Base-by-base conservation (phyloP, 2,113 vertebrate species). In the Notarius quadriscutis region DNA sequence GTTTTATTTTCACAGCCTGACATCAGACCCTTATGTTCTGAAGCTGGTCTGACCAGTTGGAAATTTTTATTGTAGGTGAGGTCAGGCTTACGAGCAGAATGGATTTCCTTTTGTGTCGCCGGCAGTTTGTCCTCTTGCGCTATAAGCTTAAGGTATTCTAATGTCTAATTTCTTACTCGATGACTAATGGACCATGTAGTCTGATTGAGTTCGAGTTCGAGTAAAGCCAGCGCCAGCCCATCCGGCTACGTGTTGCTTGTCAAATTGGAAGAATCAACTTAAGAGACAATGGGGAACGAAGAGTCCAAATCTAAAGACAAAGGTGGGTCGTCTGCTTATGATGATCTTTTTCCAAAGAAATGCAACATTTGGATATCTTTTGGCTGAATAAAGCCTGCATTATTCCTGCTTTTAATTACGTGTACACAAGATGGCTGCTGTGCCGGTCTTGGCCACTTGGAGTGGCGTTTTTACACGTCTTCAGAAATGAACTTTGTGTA, bases 41-140 rank as follows among this genome's bases (percentile, higher is more conserved):
- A 25, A 4, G 57, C 79, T 81, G 57, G 79, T 62, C 57, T 48
- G 79, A 81, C 79, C 57, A 62, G 79, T 81, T 81, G 20, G 14
- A 20, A 62, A 81, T 81, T 62, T 81, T 62, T 81, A 62, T 41
- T 0, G 4, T 14, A 62, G 79, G 79, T 81, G 30, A 62, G 30
- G 79, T 30, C 1, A 27, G 48, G 55, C 53, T 62, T 4, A 22
- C 3, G 15, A 60, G 25, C 57, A 25, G 18, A 2, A 34, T 10
- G 10, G 41, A 6, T 81, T 55, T 60, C 9, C 18, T 0, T 62
- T 11, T 62, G n/a, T 57, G 53, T 34, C 15, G 53, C 79, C 22
- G n/a, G 12, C 20, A 25, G 75, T n/a, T 53, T 27, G 50, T n/a
- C 17, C 12, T 78, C 50, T n/a, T 2, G 2, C 20, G 14, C 57